Percentiles rank a stretch among this genome's conserved stretches.
phyloP scores from a whole-genome alignment of 2,797 vertebrate species.

The Arctocebus calabarensis region DNA sequence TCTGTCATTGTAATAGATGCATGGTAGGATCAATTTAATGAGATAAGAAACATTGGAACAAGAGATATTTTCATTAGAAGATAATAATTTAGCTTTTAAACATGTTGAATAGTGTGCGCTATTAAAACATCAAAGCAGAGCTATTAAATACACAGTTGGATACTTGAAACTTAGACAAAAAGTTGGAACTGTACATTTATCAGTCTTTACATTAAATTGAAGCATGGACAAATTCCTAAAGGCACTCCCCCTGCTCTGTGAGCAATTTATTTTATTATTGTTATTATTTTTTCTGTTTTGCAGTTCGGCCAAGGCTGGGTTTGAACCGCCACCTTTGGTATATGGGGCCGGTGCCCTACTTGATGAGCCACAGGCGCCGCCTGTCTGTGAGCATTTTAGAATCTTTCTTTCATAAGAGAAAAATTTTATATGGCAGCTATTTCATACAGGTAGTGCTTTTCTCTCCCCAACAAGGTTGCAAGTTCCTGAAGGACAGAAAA shows the following conservation, averaged over 20 bases:
- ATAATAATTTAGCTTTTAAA: background rate
- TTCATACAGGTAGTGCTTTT: background rate
- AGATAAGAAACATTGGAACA: background rate
- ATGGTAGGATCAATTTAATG: background rate
- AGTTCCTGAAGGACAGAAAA: background rate
- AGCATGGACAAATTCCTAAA: background rate
- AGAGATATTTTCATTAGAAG: background rate
- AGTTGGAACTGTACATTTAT: background rate
- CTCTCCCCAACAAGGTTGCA: background rate
- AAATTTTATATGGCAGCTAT: background rate
- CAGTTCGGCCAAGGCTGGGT: no score
- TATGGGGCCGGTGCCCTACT: no score
- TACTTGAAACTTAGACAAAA: slow-evolving; percentile 35
- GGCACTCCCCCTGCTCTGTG: background rate
- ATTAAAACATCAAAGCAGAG: background rate
- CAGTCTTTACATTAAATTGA: background rate
- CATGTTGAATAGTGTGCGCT: background rate
- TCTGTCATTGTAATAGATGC: background rate
- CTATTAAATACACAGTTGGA: background rate
- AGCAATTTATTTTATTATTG: no score
- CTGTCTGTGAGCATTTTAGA: background rate
- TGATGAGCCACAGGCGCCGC: no score
- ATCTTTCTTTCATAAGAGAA: background rate
- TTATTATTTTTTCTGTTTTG: no score
- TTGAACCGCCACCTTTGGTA: no score